Conservation (phyloP, 2,113 vertebrate species). For the Lasiurus borealis region DNA sequence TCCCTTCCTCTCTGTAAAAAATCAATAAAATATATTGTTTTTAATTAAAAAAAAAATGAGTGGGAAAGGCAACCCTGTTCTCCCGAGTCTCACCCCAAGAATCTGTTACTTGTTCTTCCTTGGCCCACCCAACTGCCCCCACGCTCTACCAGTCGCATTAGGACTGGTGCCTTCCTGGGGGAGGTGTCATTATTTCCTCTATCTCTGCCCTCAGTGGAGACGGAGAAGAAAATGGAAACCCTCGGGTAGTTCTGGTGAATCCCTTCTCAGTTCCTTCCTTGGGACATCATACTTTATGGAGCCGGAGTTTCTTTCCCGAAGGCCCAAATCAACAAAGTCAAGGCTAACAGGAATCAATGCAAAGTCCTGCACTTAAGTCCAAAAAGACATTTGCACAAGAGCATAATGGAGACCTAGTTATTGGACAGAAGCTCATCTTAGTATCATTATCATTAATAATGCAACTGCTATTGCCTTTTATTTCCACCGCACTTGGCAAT, state of each 20-base stretch:
- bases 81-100: not conserved
- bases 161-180: not conserved
- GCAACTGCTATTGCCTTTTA: not conserved
- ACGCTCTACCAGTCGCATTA: no score
- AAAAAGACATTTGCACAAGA: not conserved
- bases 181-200: not conserved
- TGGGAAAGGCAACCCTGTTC: no score
- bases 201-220: not conserved
- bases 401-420: not conserved
- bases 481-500: not conserved
- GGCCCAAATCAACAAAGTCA: not conserved
- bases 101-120: not conserved
- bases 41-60: no score
- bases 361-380: not conserved
- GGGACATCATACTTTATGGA: not conserved
- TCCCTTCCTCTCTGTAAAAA: no score
- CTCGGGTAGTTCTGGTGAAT: not conserved
- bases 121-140: not conserved
- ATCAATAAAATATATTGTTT: no score
- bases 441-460: rapidly evolving
- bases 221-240: not conserved
- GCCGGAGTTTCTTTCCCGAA: not conserved
- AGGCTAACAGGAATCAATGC: not conserved
- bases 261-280: not conserved
- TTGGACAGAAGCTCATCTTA: not conserved